phyloP scores from a whole-genome alignment of 1,140 invertebrate species.

The Nylanderia fulva region DNA sequence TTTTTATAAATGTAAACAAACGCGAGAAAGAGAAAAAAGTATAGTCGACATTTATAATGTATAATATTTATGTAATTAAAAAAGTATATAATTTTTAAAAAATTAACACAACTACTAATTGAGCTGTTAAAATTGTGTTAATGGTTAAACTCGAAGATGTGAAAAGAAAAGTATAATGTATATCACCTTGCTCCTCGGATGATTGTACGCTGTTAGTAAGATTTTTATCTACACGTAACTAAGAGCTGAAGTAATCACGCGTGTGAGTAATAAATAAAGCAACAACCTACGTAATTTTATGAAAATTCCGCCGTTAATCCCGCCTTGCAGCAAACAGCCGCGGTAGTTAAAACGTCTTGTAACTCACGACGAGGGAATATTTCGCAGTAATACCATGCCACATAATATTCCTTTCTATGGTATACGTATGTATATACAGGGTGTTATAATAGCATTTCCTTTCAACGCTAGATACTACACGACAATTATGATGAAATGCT shows the following conservation, averaged over 20 bases:
- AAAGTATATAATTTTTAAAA: background rate
- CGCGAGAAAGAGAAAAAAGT: background rate
- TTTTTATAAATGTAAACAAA: background rate
- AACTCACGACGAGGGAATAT: constrained; percentile 40
- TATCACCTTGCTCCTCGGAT: background rate
- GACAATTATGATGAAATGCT: constrained; percentile 25
- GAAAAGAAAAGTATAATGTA: background rate
- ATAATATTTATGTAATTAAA: background rate
- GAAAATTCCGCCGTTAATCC: constrained; percentile 50
- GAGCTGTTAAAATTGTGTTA: background rate
- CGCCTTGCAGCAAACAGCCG: constrained; percentile 6
- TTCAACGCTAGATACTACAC: constrained; percentile 24
- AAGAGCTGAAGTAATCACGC: constrained; percentile 14
- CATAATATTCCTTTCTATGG: constrained; percentile 53
- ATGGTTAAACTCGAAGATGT: background rate
- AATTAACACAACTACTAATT: background rate
- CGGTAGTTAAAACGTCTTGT: constrained; percentile 50
- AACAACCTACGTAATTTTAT: constrained; percentile 35
- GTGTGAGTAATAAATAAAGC: constrained; percentile 21
- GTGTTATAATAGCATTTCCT: constrained; percentile 50
- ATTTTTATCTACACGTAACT: constrained; percentile 4
- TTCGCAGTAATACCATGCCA: constrained; percentile 36
- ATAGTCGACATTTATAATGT: background rate
- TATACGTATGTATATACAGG: background rate
- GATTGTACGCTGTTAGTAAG: background rate